Conservation (phyloP, 2,113 vertebrate genomes). For the Solenodon paradoxus region DNA sequence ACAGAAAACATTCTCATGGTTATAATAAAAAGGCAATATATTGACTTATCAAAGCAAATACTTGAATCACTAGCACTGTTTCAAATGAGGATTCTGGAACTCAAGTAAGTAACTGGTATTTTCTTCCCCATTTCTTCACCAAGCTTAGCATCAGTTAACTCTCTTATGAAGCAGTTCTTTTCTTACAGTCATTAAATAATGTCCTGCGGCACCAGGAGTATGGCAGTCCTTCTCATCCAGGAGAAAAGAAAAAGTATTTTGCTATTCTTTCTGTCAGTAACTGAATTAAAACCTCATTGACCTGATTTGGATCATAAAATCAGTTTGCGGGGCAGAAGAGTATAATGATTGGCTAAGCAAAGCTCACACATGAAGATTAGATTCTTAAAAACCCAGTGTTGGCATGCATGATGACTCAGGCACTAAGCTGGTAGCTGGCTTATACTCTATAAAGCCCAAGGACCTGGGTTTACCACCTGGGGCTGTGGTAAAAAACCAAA, state of each 20-base stretch:
- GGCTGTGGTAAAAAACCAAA: no score
- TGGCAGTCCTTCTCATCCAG: neutral
- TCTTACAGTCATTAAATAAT: neutral
- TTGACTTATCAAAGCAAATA: neutral
- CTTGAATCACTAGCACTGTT: neutral
- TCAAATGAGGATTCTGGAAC: neutral
- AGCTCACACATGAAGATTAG: neutral
- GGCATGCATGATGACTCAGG: no score
- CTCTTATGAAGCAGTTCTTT: neutral
- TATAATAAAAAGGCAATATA: neutral
- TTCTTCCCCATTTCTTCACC: neutral
- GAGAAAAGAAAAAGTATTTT: neutral
- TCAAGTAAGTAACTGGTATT: neutral
- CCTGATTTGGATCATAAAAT: neutral
- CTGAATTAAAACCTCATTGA: neutral
- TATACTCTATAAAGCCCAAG: no score
- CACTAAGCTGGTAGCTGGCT: no score
- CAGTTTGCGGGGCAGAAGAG: neutral
- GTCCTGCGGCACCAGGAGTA: neutral
- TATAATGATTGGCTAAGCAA: neutral
- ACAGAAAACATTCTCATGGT: neutral
- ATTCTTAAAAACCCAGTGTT: no score
- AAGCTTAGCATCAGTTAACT: neutral
- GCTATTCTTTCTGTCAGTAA: neutral
- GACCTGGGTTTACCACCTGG: no score